These are phyloP conservation scores for Poeciliopsis gracilis DNA, from an alignment of 2,797 vertebrate genomes.

Conservation along the genomic window DNA sequence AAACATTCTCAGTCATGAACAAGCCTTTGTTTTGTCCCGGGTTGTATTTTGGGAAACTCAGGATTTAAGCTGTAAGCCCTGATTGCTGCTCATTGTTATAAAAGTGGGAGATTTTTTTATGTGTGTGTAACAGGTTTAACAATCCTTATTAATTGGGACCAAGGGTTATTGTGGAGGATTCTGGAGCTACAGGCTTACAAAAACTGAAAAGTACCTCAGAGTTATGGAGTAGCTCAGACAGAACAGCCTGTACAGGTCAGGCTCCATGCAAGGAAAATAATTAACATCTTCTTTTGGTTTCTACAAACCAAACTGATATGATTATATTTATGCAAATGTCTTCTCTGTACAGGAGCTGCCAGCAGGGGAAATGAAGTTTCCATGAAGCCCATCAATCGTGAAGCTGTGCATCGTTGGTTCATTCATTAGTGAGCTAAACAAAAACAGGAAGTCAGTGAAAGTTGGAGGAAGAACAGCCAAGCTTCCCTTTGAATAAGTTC, in stretches of 20 bases:
- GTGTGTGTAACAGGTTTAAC: conserved; percentile 37
- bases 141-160: conserved; percentile 74
- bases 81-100: conserved; percentile 41
- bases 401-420: not conserved
- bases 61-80: conserved; percentile 21
- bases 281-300: not conserved
- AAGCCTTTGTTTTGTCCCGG: conserved; percentile 3
- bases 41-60: not conserved
- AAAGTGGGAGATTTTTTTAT: conserved; percentile 49
- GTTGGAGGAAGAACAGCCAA: conserved; percentile 39
- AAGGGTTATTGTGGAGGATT: conserved; percentile 48
- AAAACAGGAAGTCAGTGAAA: conserved; percentile 56
- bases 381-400: conserved; percentile 35
- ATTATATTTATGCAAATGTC: conserved; percentile 36
- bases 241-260: conserved; percentile 33
- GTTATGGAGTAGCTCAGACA: conserved; percentile 6
- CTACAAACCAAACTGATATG: not conserved
- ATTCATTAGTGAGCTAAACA: conserved; percentile 36
- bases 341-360: conserved; percentile 39
- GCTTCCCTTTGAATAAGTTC: conserved; percentile 50
- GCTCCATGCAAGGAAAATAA: not conserved
- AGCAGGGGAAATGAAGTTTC: conserved; percentile 34
- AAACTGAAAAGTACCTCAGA: conserved; percentile 39
- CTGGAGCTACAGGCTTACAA: conserved; percentile 42
- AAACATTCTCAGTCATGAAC: not conserved